Percentiles rank a stretch among this genome's conserved stretches.
Conservation (phyloP, 1,140 invertebrate genomes). For the Pollicipes pollicipes region DNA sequence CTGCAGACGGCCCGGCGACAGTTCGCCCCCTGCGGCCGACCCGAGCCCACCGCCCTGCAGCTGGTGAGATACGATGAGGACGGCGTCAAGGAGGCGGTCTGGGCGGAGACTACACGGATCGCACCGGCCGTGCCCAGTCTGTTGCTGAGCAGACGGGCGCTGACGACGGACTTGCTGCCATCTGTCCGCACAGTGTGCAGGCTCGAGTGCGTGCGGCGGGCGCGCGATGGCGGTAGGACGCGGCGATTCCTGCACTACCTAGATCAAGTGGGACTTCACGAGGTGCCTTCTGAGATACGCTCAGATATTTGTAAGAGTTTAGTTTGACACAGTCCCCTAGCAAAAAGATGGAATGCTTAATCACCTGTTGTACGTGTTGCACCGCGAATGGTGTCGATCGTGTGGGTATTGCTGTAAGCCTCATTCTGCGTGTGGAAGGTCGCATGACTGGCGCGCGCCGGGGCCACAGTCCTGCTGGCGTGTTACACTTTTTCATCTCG, state of each 20-base stretch:
- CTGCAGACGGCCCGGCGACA: not conserved
- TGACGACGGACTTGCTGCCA: not conserved
- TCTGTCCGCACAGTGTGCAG: not conserved
- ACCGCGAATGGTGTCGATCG: no score
- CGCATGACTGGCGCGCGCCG: no score
- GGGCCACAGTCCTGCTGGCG: no score
- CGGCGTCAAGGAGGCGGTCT: not conserved
- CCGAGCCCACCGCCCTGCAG: not conserved
- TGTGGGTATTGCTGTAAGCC: no score
- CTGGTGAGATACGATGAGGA: not conserved
- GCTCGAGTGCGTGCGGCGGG: not conserved
- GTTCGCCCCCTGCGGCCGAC: not conserved
- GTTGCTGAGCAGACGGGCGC: not conserved
- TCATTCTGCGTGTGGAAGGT: no score
- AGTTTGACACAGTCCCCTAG: no score
- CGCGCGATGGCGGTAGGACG: not conserved
- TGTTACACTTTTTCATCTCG: no score
- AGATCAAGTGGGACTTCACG: not conserved
- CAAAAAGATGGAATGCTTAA: no score
- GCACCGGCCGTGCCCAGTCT: not conserved
- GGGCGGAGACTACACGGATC: not conserved
- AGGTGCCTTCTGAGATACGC: not conserved
- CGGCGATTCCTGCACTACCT: not conserved
- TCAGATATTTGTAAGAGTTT: not conserved
- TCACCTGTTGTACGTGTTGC: no score